Evolutionary conservation across 2,888 invertebrate species (phyloP), one percentile per base, ranked within the genome.

Genomic region (Philereme vetulata): DNA sequence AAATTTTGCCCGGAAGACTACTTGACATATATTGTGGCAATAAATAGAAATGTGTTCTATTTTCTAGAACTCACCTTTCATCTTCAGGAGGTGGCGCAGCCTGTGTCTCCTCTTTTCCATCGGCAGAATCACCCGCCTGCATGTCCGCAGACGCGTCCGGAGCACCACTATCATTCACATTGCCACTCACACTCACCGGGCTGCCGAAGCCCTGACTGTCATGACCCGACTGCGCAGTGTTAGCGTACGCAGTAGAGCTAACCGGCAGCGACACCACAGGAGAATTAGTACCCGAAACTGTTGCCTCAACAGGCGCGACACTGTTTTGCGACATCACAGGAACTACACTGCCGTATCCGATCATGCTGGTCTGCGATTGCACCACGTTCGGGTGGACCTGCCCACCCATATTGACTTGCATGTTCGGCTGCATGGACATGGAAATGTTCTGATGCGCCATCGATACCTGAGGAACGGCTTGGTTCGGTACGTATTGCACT

Each of bases 291-390:
- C 92, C 92, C 21, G 92, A 92, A 40, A 93, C 92, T 1, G 91
- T 80, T 5, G 87, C 80, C 67, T 92, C 92, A 5, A 87, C 85
- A 0, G 88, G 88, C 42, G 90, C 87, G 11, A 92, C 90, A 70
- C 83, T 92, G 73, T 86, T 88, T 73, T 93, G 92, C n/a, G 92
- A 92, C 92, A 93, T 92, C 33, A 91, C 90, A 0, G 93, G 91
- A 71, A 92, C 90, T 8, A 92, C 92, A 43, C 82, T 81, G 4
- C 88, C 89, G 49, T 91, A 91, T 1, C 85, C 84, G 43, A 92
- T 90, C 86, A 93, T 92, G 65, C 81, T 92, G 0, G 92, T 92
- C 78, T 93, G 93, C 1, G 92, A 91, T 70, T 88, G 92, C 74
- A 92, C 92, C 58, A 92, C 92, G 50, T 86, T 90, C 0, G 92